Conservation (phyloP, 2,113 vertebrate species). For the Sorex fumeus region DNA sequence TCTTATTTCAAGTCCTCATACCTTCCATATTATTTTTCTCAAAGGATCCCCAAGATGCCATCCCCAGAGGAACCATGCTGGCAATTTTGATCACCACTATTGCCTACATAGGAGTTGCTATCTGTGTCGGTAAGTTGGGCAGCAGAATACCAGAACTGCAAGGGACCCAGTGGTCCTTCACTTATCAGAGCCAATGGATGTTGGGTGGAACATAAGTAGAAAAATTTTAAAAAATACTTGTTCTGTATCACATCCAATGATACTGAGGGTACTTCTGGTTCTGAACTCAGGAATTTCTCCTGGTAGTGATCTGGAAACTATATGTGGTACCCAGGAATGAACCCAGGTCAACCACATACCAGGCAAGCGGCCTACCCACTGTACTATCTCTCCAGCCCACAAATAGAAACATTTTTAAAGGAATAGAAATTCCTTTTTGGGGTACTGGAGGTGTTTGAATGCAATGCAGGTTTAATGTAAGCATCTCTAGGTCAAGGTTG, state of each 20-base stretch:
- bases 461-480: neutral
- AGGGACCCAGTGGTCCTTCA: neutral
- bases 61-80: constrained; percentile 97
- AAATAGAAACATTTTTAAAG: neutral
- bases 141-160: neutral
- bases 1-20: neutral
- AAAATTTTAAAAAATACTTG: neutral
- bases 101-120: constrained; percentile 93
- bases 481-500: neutral
- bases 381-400: too few species aligned
- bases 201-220: neutral
- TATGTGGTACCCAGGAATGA: too few species aligned
- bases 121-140: constrained; percentile 93
- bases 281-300: too few species aligned
- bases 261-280: too few species aligned
- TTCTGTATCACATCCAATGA: too few species aligned
- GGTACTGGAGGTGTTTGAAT: neutral
- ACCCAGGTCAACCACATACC: too few species aligned
- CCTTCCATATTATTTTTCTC: neutral
- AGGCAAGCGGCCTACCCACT: too few species aligned
- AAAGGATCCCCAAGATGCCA: constrained; percentile 95
- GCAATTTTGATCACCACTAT: constrained; percentile 96
- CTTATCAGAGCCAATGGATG: neutral
- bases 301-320: too few species aligned
- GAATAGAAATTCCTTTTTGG: constrained; percentile 20